Evolutionary conservation across 1,140 invertebrate species (phyloP).

Genomic region (Formica exsecta): DNA sequence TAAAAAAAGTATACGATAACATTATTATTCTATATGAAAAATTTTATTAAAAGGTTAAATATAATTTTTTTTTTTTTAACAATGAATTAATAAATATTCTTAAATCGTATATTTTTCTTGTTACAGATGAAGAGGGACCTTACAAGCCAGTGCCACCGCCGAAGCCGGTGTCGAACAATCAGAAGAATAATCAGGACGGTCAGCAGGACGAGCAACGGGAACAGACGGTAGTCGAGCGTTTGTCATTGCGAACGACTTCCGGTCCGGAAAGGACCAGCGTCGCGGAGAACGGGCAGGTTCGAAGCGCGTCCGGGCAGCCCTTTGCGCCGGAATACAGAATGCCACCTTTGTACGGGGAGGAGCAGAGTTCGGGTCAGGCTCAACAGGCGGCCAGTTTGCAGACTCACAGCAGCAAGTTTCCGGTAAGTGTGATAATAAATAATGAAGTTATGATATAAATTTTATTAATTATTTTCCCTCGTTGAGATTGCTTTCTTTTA

Average conservation of each 20-base stretch:
- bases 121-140: conserved; percentile 87
- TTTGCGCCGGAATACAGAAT: conserved; percentile 84
- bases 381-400: conserved; percentile 88
- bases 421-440: conserved; percentile 86
- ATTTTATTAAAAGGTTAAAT: not conserved
- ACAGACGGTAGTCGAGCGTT: conserved; percentile 77
- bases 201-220: conserved; percentile 76
- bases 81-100: not conserved
- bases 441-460: not conserved
- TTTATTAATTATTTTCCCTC: not conserved
- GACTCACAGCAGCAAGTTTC: conserved; percentile 93
- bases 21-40: not conserved
- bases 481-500: not conserved
- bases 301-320: conserved; percentile 82
- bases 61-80: not conserved
- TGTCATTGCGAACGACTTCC: conserved; percentile 74
- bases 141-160: conserved; percentile 89
- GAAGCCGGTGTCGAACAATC: conserved; percentile 87
- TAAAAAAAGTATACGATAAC: not conserved
- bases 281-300: conserved; percentile 49
- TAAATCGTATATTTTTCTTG: conserved; percentile 21
- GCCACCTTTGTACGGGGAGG: conserved; percentile 85
- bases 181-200: conserved; percentile 77
- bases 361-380: conserved; percentile 85
- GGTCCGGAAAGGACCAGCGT: conserved; percentile 81